Evolutionary conservation across 2,113 vertebrate species (phyloP).

Genomic region (Argyrosomus japonicus): DNA sequence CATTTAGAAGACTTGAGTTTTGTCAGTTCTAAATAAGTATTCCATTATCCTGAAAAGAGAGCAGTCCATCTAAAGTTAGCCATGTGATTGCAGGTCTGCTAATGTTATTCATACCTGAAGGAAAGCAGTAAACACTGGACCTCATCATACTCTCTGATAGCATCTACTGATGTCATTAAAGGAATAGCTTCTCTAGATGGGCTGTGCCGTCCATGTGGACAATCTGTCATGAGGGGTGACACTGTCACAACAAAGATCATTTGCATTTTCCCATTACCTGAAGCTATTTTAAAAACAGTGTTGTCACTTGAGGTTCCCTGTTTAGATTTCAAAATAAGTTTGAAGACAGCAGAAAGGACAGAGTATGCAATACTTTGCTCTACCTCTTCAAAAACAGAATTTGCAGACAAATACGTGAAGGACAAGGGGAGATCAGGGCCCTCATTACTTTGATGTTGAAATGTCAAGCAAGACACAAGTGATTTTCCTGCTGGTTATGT

Average conservation of each 20-base stretch:
- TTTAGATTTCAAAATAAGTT: neutral
- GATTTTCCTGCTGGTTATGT: too few species aligned
- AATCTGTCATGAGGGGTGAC: neutral
- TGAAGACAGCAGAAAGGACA: neutral
- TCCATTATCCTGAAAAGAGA: constrained; percentile 33
- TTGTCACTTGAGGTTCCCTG: neutral
- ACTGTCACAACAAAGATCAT: neutral
- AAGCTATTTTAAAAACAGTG: neutral
- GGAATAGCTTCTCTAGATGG: neutral
- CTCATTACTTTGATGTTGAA: too few species aligned
- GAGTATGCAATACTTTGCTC: neutral
- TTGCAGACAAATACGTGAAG: neutral
- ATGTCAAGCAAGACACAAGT: too few species aligned
- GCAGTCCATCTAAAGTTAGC: constrained; percentile 8
- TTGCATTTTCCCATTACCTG: neutral
- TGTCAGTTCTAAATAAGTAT: neutral
- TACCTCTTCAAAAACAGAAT: neutral
- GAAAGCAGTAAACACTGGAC: constrained; percentile 16
- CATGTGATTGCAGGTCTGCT: constrained; percentile 18
- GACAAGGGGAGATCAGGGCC: neutral
- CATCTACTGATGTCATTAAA: neutral
- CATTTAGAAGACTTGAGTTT: constrained; percentile 3
- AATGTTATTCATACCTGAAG: constrained; percentile 32
- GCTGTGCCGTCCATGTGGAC: neutral
- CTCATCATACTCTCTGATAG: constrained; percentile 5